Base-by-base conservation (phyloP, 2,797 vertebrate genomes). In the Dryobates pubescens region DNA sequence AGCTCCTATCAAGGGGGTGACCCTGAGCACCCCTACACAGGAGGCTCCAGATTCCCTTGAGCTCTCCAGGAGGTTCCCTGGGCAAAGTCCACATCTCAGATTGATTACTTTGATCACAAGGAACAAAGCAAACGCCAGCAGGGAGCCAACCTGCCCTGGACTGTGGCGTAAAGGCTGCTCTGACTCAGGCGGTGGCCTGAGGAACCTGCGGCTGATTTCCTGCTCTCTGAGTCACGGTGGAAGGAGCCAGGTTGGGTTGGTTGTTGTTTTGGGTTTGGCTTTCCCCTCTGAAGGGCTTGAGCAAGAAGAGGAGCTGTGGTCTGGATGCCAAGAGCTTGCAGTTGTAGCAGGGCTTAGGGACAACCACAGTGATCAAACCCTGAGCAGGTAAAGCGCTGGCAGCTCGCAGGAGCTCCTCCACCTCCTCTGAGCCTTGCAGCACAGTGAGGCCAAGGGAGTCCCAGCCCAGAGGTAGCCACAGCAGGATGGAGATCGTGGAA, bases 331-430 rank as follows among this genome's bases (percentile, higher is more conserved):
- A 84, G 82, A 75, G 13, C 56, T 79, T 0, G 0, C 49, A 29
- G 54, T 20, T 69, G 80, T 56, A 78, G 61, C 53, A 23, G 75
- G 86, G 47, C 29, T 89, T 29, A 18, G 83, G 72, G 86, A 79
- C 78, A 73, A 73, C 79, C 71, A 83, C 49, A 43, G 9, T 13
- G 86, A 43, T 17, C 41, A 43, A 43, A 43, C 15, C 41, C 26
- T 79, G 69, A 36, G 77, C 82, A 89, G 90, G 5, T 45, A 16
- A 3, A 22, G 38, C 0, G 12, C 59, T 59, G 27, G 86, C 63
- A 79, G 73, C 82, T 81, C 88, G 72, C 49, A 62, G 36, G 81
- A 71, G 61, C 93, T 58, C 91, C 93, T 54, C 87, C 92, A 38
- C 92, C 87, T 69, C 76, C 65, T 34, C 70, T 17, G 89, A 93